A percentile compares a stretch with the other conserved stretches of the same genome.
Conservation (phyloP, 2,797 vertebrate species). For the Diplodus puntazzo region DNA sequence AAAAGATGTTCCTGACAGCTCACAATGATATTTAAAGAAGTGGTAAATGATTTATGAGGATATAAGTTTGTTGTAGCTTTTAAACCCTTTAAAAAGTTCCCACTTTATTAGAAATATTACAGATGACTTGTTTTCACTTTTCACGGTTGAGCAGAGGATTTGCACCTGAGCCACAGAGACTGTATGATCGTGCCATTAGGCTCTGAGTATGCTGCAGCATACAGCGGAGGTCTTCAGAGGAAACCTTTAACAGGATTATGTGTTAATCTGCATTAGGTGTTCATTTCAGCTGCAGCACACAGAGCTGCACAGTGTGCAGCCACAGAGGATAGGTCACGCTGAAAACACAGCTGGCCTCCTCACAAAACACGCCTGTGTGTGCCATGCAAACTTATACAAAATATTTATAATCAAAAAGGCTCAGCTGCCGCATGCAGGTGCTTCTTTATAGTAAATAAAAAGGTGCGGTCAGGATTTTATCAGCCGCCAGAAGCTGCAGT, state of each 20-base stretch:
- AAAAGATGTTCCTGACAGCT: not conserved
- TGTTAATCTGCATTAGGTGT: conserved; percentile 55
- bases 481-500: not conserved
- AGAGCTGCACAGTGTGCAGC: not conserved
- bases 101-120: not conserved
- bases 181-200: not conserved
- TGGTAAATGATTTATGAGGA: not conserved
- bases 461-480: not conserved
- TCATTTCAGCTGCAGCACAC: conserved; percentile 24
- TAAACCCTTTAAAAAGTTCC: not conserved
- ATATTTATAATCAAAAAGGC: not conserved
- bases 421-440: not conserved
- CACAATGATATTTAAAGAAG: not conserved
- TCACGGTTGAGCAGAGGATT: not conserved
- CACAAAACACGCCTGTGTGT: not conserved
- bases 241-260: conserved; percentile 55
- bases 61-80: not conserved
- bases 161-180: not conserved
- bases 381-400: not conserved
- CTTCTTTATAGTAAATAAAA: not conserved
- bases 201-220: not conserved
- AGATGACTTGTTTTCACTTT: not conserved
- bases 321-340: conserved; percentile 14
- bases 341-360: not conserved
- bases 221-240: conserved; percentile 11